Evolutionary conservation across 2,797 vertebrate species (phyloP).

Genomic region (Synaphobranchus kaupii): DNA sequence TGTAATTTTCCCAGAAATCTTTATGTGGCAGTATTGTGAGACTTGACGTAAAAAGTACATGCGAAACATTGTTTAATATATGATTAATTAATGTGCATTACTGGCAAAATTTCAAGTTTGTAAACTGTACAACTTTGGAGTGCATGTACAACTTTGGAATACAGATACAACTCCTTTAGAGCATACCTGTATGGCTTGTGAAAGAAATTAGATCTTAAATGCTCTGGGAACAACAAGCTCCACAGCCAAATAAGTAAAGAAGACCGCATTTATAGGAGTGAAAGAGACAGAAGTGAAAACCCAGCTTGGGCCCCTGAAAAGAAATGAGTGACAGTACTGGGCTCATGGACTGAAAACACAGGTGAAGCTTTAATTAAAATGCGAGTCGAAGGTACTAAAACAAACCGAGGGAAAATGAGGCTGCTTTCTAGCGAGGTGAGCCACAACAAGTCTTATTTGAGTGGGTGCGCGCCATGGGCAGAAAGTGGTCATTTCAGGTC

Average conservation of each 20-base stretch:
- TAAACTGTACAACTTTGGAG: no score
- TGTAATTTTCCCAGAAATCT: no score
- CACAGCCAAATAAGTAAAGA: not conserved
- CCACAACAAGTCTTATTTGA: not conserved
- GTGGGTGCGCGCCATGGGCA: not conserved
- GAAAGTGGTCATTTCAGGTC: no score
- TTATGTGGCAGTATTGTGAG: not conserved
- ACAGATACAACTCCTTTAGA: not conserved
- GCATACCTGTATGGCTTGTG: not conserved
- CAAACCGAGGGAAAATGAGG: not conserved
- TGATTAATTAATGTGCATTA: no score
- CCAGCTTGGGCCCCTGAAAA: not conserved
- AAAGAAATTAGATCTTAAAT: not conserved
- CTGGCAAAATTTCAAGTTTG: no score
- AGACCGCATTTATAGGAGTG: not conserved
- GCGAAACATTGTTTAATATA: no score
- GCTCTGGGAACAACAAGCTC: not conserved
- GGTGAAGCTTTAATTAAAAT: not conserved
- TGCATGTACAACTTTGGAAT: no score
- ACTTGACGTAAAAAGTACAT: no score
- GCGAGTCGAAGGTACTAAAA: not conserved
- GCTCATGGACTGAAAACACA: not conserved
- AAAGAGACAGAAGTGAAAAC: not conserved
- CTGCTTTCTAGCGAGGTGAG: not conserved
- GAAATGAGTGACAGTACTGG: not conserved